Conservation (phyloP, 2,888 invertebrate genomes). For the Scaptomyza reducta region DNA sequence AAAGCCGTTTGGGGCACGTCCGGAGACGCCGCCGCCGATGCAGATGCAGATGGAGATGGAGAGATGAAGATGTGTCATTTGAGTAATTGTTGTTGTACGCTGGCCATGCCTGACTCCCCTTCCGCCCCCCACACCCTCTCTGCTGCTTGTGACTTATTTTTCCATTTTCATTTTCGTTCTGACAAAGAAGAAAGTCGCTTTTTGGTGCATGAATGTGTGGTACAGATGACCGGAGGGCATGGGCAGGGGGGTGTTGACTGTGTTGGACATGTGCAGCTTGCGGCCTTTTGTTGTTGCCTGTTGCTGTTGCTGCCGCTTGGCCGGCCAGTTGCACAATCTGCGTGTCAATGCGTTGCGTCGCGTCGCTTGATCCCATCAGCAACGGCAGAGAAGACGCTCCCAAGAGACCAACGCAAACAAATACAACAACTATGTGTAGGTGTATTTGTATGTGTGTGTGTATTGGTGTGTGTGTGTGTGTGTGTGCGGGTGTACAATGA, state of each 20-base stretch:
- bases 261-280: constrained; percentile 68
- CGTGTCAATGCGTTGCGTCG: constrained; percentile 66
- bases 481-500: constrained; percentile 37
- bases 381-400: constrained; percentile 42
- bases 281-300: constrained; percentile 47
- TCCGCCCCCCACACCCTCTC: constrained; percentile 2
- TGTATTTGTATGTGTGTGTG: too few relatives aligned
- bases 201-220: neutral
- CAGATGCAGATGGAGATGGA: constrained; percentile 55
- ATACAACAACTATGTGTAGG: constrained; percentile 4
- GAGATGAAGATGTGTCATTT: constrained; percentile 69
- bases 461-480: constrained; percentile 19
- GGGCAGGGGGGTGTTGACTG: constrained; percentile 12
- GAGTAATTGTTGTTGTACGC: constrained; percentile 67
- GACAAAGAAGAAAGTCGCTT: constrained; percentile 52
- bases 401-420: constrained; percentile 54
- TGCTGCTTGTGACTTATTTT: constrained; percentile 38
- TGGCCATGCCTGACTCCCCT: neutral
- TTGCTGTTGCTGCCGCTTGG: constrained; percentile 27
- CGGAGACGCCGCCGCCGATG: constrained; percentile 28
- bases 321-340: constrained; percentile 71
- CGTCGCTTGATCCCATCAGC: constrained; percentile 62
- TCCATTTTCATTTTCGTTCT: constrained; percentile 48
- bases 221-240: neutral
- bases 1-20: constrained; percentile 32